Conservation (phyloP, 2,888 invertebrate genomes). For the Cetonia aurata region DNA sequence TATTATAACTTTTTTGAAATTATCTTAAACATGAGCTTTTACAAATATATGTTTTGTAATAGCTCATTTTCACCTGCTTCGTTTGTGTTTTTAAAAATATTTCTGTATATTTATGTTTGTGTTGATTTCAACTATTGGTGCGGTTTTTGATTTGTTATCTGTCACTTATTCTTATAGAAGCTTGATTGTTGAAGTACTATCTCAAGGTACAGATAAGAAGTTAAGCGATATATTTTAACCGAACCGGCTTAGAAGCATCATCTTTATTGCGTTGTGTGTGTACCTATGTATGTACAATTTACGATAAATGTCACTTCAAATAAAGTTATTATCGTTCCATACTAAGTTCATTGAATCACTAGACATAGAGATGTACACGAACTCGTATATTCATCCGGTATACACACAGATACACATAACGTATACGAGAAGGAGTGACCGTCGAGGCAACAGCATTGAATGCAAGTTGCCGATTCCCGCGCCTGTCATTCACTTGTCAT, state of each 20-base stretch:
- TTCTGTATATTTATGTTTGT: no score
- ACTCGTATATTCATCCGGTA: slow-evolving; percentile 5
- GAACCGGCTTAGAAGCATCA: neutral
- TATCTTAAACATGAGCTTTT: no score
- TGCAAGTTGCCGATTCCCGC: slow-evolving; percentile 56
- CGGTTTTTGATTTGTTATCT: neutral
- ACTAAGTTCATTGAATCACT: slow-evolving; percentile 44
- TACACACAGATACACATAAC: neutral
- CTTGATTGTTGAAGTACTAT: no score
- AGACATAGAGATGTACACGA: slow-evolving; percentile 13
- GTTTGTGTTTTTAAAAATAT: no score
- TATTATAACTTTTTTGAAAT: no score
- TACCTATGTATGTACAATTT: slow-evolving; percentile 18
- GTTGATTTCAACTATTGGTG: no score
- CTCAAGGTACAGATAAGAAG: neutral
- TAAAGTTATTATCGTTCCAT: slow-evolving; percentile 42
- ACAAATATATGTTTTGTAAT: no score
- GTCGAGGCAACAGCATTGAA: slow-evolving; percentile 40
- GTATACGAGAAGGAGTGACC: slow-evolving; percentile 21
- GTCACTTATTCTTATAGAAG: neutral
- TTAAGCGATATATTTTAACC: neutral
- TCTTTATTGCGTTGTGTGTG: slow-evolving; percentile 2
- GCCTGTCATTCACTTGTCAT: slow-evolving; percentile 63
- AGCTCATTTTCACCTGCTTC: no score
- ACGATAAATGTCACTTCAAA: slow-evolving; percentile 38